Evolutionary conservation across 2,113 vertebrate genomes (phyloP), one percentile per base, ranked within the genome.

Genomic region (Microcebus jonahi): DNA sequence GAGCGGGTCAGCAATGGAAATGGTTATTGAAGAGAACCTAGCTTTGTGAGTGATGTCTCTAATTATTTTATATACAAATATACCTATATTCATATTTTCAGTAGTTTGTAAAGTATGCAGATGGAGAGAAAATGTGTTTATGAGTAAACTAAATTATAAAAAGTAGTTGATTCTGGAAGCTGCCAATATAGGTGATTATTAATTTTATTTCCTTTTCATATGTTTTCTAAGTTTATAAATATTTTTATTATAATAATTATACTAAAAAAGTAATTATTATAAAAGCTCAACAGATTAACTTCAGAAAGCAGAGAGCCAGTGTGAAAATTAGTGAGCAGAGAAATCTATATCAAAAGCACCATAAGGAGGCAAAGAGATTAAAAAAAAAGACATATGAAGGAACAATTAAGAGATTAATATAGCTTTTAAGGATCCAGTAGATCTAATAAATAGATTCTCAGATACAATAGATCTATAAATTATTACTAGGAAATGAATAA

Each of bases 401-500:
- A 85, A 75, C 48, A 89, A 55, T 80, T 59, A 94, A 53, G 36
- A 80, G 15, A 84, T 14, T 4, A 88, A 20, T 59, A n/a, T 53
- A 85, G 61, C 25, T 68, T 90, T 42, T 27, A 10, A 75, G 65
- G 9, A 27, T 79, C 42, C 20, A 27, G 50, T 73, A 71, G 1
- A 71, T 34, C 29, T 39, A 71, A 79, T 55, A 25, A 15, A 65
- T 88, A 55, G 5, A 55, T 55, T 17, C 53, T 18, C 18, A 18
- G 53, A 55, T 55, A 55, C 15, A 55, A 55, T 55, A 55, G 8
- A 71, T 39, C 29, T 39, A 71, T 55, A 25, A 11, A 65, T 88
- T 91, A 45, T 39, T 88, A 27, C 27, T 91, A 63, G 27, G 36
- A 90, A 93, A 90, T 79, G 29, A 79, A 90, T 88, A 75, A 93